Evolutionary conservation across 2,797 vertebrate genomes (phyloP).

Genomic region (Ciconia nigra): DNA sequence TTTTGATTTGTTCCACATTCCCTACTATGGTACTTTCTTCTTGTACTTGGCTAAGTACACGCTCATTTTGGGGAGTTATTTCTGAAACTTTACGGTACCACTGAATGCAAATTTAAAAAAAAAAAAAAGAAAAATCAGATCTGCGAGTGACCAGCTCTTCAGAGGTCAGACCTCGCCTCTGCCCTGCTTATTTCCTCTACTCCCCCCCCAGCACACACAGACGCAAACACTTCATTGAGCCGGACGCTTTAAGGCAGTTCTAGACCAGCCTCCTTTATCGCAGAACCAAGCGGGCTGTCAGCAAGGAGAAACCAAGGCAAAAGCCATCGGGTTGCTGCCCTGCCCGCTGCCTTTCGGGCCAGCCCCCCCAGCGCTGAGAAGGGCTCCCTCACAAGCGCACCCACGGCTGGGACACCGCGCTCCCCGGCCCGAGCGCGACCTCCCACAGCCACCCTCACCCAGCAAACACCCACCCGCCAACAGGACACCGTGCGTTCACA

Average conservation of each 20-base stretch:
- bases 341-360: neutral
- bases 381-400: neutral
- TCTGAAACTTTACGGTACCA: rapidly evolving
- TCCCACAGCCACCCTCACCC: neutral
- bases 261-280: rapidly evolving
- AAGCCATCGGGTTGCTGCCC: neutral
- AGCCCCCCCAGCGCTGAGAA: neutral
- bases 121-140: neutral
- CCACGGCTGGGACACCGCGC: neutral
- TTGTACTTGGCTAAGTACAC: neutral
- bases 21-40: neutral
- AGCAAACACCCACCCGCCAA: neutral
- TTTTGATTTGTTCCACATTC: neutral
- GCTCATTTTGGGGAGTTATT: too few relatives aligned
- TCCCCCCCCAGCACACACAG: neutral
- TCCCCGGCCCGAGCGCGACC: neutral
- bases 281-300: neutral
- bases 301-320: rapidly evolving
- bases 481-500: neutral
- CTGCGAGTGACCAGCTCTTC: too few relatives aligned
- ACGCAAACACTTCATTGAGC: neutral
- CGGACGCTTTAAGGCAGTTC: rapidly evolving
- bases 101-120: rapidly evolving
- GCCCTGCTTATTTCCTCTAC: too few relatives aligned
- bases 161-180: neutral